Base-by-base conservation (phyloP, 1,140 invertebrate species). In the Macrotrachela quadricornifera region DNA sequence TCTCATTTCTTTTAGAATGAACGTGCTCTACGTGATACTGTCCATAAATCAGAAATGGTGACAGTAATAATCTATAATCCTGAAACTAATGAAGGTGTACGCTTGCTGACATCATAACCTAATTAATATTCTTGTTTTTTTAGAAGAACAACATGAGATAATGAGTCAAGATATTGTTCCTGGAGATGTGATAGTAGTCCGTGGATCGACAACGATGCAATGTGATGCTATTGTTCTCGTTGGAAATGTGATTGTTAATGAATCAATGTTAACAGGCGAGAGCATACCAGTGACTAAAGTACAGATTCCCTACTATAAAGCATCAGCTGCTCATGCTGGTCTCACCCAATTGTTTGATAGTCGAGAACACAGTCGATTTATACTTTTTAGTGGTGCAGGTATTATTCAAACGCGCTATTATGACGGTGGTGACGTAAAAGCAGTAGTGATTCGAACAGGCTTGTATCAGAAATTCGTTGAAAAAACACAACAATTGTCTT, bases 371-470 rank as follows among this genome's bases (percentile, higher is more conserved):
- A 77, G 79, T 0, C 77, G 81, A 37, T 84, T 92, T 62, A 83
- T 84, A 0, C 70, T 97, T 1, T 97, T 84, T 64, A 88, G 84
- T 67, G 92, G 92, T 0, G 97, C 92, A 0, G 77, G 80, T 61
- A 78, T 97, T 12, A 83, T 97, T 57, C 92, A 97, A 70, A 94
- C 88, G 0, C 74, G 90, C 58, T 90, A 83, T 65, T 86, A 83
- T 65, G 81, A 79, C 46, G 79, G 78, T 60, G 62, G 69, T 50
- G 65, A 66, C 47, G 72, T 77, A 17, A 67, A 78, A 44, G 84
- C 83, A 8, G 79, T 85, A 44, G 83, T 87, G 0, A 76, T 86
- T 1, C 73, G 81, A 49, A 86, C 84, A 18, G 71, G 71, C 73
- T 49, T n/a, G n/a, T 50, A n/a, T 55, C 12, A 16, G 40, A 10